Conservation (phyloP, 2,888 invertebrate genomes). For the Drosophila subquinaria region DNA sequence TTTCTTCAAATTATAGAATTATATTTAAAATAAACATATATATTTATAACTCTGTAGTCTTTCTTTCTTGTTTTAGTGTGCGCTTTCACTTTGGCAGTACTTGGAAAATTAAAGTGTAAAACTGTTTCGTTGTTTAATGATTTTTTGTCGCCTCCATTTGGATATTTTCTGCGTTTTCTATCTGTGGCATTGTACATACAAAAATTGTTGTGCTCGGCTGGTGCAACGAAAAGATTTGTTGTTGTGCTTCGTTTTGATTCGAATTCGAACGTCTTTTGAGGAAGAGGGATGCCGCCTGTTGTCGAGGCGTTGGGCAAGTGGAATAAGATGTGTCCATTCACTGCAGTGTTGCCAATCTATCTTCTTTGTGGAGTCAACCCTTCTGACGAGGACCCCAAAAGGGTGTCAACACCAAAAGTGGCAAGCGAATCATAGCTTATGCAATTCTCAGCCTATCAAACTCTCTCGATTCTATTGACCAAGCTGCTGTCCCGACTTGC, state of each 20-base stretch:
- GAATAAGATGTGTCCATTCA: constrained; percentile 25
- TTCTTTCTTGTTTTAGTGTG: neutral
- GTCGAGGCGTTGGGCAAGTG: constrained; percentile 16
- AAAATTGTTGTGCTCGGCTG: constrained; percentile 23
- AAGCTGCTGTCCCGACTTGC: constrained; percentile 23
- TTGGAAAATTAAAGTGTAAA: neutral
- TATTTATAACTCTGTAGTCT: too few species aligned
- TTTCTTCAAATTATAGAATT: too few species aligned
- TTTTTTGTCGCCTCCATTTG: neutral
- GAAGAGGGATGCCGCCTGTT: neutral
- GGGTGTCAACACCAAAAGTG: constrained; percentile 14
- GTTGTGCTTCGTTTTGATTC: constrained; percentile 26
- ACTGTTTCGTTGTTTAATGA: neutral
- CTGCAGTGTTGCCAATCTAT: constrained; percentile 14
- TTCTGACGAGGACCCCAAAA: neutral
- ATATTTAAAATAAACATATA: too few species aligned
- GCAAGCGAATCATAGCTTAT: constrained; percentile 20
- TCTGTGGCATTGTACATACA: constrained; percentile 9
- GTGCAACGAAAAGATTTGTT: constrained; percentile 35
- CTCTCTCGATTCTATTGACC: too few species aligned
- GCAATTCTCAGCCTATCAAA: neutral
- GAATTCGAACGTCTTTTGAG: constrained; percentile 9
- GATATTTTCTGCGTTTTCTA: constrained; percentile 6
- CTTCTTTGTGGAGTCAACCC: constrained; percentile 1
- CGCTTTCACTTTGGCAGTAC: neutral